phyloP scores from a whole-genome alignment of 1,140 invertebrate species.

The Carposina sasakii region DNA sequence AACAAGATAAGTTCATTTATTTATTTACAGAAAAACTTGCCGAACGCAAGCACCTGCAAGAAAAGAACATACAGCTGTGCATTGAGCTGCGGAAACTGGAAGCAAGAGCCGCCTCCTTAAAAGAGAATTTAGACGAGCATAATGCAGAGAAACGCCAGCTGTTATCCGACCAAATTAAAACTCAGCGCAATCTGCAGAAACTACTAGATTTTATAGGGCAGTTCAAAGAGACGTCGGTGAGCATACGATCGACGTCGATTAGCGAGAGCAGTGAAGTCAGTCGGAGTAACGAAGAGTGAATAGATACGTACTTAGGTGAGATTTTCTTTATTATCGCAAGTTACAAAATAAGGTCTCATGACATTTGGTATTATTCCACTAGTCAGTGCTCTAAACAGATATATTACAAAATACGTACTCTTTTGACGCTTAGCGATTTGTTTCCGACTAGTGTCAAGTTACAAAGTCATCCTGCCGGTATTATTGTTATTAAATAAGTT shows the following conservation, averaged over 20 bases:
- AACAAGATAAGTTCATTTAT: background rate
- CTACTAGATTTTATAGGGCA: slow-evolving; percentile 67
- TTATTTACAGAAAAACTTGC: slow-evolving; percentile 57
- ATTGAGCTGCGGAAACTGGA: slow-evolving; percentile 62
- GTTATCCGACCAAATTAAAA: slow-evolving; percentile 63
- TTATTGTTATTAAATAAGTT: too few species aligned
- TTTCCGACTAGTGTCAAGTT: too few species aligned
- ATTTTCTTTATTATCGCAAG: too few species aligned
- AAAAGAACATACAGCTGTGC: slow-evolving; percentile 62
- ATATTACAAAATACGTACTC: too few species aligned
- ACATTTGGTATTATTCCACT: too few species aligned
- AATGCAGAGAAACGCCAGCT: slow-evolving; percentile 63
- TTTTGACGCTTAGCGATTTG: too few species aligned
- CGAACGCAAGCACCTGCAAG: slow-evolving; percentile 60
- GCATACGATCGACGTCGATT: slow-evolving; percentile 46
- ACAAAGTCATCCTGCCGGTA: too few species aligned
- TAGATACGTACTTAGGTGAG: too few species aligned
- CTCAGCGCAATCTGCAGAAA: slow-evolving; percentile 64
- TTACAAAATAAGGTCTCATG: too few species aligned
- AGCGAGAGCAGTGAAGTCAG: slow-evolving; percentile 58
- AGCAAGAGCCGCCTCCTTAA: slow-evolving; percentile 52
- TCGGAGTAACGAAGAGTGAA: slow-evolving; percentile 61
- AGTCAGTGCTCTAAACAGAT: too few species aligned
- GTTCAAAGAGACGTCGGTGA: slow-evolving; percentile 65
- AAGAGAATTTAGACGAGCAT: slow-evolving; percentile 65